A percentile compares a stretch with the other conserved stretches of the same genome.
phyloP scores from a whole-genome alignment of 2,888 invertebrate genomes.

The Drosophila mimica region DNA sequence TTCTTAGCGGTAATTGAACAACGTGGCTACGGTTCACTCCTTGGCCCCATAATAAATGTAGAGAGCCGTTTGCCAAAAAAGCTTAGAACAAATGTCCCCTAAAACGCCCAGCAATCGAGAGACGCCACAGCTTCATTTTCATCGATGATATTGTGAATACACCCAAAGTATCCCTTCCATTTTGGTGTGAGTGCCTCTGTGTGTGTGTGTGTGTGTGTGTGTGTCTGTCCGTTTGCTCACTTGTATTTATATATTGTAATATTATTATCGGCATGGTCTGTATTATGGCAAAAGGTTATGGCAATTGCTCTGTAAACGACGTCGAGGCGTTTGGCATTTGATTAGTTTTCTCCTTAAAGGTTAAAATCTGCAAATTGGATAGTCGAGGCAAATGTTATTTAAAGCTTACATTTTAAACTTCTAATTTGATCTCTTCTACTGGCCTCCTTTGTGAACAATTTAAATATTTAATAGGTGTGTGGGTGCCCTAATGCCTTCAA shows the following conservation, averaged over 20 bases:
- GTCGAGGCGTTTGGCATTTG: constrained; percentile 28
- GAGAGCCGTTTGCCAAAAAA: constrained; percentile 62
- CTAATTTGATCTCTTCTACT: constrained; percentile 13
- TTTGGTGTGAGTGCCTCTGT: not conserved
- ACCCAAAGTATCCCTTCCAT: constrained; percentile 35
- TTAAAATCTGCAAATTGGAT: constrained; percentile 9
- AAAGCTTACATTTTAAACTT: constrained; percentile 8
- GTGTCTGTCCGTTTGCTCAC: not conserved
- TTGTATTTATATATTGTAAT: constrained; percentile 43
- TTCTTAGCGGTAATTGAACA: constrained; percentile 81
- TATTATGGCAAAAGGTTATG: constrained; percentile 35
- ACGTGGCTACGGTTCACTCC: constrained; percentile 62
- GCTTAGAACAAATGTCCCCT: constrained; percentile 66
- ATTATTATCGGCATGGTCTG: constrained; percentile 47
- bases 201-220: not conserved
- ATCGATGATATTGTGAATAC: constrained; percentile 60
- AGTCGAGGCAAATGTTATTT: constrained; percentile 11
- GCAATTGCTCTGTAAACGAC: constrained; percentile 34
- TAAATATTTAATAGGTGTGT: constrained; percentile 47
- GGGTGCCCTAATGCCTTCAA: constrained; percentile 55
- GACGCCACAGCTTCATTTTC: constrained; percentile 66
- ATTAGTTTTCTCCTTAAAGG: constrained; percentile 42
- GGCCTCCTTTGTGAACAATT: constrained; percentile 14
- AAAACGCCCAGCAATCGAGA: constrained; percentile 42
- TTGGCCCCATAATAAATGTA: constrained; percentile 66